phyloP scores from a whole-genome alignment of 2,888 invertebrate genomes.

The Dasypolia templi region DNA sequence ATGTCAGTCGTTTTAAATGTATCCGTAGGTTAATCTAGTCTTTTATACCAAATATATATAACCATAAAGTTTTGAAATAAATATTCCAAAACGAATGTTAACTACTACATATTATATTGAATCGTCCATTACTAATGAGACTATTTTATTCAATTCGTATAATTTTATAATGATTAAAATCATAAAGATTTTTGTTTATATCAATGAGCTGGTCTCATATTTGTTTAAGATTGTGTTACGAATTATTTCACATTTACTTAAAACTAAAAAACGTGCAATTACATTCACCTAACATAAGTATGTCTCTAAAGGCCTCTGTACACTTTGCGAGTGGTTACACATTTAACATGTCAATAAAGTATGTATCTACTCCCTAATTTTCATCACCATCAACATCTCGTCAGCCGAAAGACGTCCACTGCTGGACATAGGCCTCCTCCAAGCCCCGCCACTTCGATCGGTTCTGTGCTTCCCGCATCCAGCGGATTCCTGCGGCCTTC shows the following conservation, averaged over 20 bases:
- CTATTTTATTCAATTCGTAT: neutral
- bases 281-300: conserved; percentile 36
- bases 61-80: neutral
- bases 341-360: neutral
- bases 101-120: neutral
- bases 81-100: neutral
- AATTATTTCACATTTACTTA: conserved; percentile 1
- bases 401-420: too few relatives aligned
- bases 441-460: too few relatives aligned
- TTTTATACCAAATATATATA: conserved; percentile 34
- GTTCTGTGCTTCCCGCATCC: too few relatives aligned
- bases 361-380: neutral
- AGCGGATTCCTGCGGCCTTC: too few relatives aligned
- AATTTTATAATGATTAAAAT: neutral
- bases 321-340: neutral
- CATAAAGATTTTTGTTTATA: neutral
- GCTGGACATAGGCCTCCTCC: too few relatives aligned
- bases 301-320: conserved; percentile 29
- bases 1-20: neutral
- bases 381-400: too few relatives aligned
- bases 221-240: conserved; percentile 10
- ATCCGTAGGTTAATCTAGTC: conserved; percentile 26
- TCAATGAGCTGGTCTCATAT: conserved; percentile 28
- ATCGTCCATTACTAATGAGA: neutral
- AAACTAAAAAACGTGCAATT: conserved; percentile 31